These are phyloP conservation scores for Eretmochelys imbricata DNA, from an alignment of 2,113 vertebrate genomes.

Conservation along the genomic window DNA sequence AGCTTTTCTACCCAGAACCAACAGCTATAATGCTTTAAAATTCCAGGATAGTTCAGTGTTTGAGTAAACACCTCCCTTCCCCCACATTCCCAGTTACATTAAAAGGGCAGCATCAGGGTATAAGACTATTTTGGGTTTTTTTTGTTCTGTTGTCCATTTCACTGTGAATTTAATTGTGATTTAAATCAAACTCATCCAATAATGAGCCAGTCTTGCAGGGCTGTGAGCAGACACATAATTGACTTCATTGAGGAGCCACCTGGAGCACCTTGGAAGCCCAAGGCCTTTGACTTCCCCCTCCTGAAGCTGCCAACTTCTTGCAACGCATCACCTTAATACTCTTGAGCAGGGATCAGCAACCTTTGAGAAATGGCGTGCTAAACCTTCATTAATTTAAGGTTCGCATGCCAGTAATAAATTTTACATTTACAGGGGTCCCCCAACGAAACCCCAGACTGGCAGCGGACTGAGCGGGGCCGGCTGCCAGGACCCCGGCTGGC, in stretches of 20 bases:
- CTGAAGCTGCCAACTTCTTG: slow-evolving; percentile 12
- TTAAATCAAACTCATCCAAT: not conserved
- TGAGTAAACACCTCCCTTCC: not conserved
- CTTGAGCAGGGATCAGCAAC: not conserved
- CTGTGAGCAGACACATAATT: not conserved
- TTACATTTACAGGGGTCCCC: too few species aligned
- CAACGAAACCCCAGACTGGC: too few species aligned
- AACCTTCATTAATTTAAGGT: too few species aligned
- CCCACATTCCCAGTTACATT: not conserved
- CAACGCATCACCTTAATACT: not conserved
- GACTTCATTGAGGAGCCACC: not conserved
- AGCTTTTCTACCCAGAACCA: not conserved
- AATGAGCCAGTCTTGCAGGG: not conserved
- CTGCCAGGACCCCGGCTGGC: too few species aligned
- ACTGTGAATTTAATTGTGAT: not conserved
- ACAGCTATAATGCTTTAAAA: not conserved
- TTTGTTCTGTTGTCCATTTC: not conserved
- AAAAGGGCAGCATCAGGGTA: not conserved
- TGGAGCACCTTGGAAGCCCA: not conserved
- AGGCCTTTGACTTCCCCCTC: slow-evolving; percentile 16
- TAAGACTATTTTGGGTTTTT: not conserved
- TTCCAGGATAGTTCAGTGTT: not conserved
- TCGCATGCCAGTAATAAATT: too few species aligned
- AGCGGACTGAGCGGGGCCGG: too few species aligned
- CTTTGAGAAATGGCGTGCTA: too few species aligned